Conservation (phyloP, 2,797 vertebrate species). For the Vultur gryphus region DNA sequence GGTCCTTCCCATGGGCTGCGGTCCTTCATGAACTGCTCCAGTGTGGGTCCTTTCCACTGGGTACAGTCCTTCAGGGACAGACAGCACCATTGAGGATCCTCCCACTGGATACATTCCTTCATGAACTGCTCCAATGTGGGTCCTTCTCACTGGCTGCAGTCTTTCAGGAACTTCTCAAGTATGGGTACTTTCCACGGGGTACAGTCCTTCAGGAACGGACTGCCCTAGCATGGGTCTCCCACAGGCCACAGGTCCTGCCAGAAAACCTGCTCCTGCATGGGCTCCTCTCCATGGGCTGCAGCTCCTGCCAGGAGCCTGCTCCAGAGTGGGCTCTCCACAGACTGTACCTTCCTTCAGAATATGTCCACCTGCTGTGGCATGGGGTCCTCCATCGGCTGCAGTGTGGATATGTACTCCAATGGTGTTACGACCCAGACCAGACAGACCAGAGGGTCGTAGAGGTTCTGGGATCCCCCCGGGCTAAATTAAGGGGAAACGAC, state of each 20-base stretch:
- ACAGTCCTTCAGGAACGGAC: not conserved
- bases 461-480: too few relatives aligned
- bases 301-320: not conserved
- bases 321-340: not conserved
- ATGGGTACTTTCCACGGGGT: not conserved
- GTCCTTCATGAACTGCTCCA: not conserved
- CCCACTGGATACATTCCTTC: not conserved
- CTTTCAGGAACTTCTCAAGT: not conserved
- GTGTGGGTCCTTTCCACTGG: not conserved
- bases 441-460: too few relatives aligned
- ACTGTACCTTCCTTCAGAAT: not conserved
- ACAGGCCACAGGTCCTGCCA: not conserved
- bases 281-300: not conserved
- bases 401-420: not conserved
- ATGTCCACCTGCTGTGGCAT: not conserved
- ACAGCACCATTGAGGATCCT: fast-evolving
- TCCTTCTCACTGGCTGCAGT: not conserved
- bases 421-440: too few relatives aligned
- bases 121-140: not conserved
- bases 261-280: not conserved
- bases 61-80: not conserved
- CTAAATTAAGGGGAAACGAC: too few relatives aligned
- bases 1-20: not conserved
- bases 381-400: not conserved
- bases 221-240: not conserved